Evolutionary conservation across 35 echinoderm and acorn worm species (phyloP).

Genomic region (Ophioderma brevispina): DNA sequence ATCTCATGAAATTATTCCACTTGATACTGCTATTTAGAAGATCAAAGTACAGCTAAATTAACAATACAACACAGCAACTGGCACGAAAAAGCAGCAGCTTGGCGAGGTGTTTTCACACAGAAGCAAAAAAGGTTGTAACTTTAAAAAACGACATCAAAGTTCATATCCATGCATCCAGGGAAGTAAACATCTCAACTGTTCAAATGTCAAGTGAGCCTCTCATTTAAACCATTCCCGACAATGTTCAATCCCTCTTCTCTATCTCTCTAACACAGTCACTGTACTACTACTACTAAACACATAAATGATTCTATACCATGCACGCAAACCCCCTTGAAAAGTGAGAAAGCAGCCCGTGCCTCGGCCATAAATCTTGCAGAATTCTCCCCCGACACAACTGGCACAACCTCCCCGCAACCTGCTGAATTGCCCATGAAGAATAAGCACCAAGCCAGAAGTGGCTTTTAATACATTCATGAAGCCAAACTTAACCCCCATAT

Average conservation of each 20-base stretch:
- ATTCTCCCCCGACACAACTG: constrained; percentile 1
- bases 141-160: too few relatives aligned
- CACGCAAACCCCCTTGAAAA: constrained; percentile 1
- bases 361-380: constrained; percentile 12
- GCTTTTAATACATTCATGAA: constrained; percentile 10
- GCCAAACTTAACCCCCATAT: constrained; percentile 3
- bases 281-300: constrained; percentile 1
- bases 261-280: background rate
- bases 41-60: too few relatives aligned
- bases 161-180: too few relatives aligned
- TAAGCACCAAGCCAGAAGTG: constrained; percentile 3
- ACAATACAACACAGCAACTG: too few relatives aligned
- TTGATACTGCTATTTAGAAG: too few relatives aligned
- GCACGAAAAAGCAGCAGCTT: too few relatives aligned
- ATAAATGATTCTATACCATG: constrained; percentile 10
- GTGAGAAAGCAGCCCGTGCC: background rate
- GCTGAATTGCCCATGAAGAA: background rate
- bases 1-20: too few relatives aligned
- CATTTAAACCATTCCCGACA: background rate
- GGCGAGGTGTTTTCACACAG: too few relatives aligned
- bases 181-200: too few relatives aligned
- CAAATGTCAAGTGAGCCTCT: background rate
- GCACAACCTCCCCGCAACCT: constrained; percentile 3
- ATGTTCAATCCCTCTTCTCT: background rate
- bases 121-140: too few relatives aligned